Base-by-base conservation (phyloP, 2,113 vertebrate species). In the Macaca nemestrina region DNA sequence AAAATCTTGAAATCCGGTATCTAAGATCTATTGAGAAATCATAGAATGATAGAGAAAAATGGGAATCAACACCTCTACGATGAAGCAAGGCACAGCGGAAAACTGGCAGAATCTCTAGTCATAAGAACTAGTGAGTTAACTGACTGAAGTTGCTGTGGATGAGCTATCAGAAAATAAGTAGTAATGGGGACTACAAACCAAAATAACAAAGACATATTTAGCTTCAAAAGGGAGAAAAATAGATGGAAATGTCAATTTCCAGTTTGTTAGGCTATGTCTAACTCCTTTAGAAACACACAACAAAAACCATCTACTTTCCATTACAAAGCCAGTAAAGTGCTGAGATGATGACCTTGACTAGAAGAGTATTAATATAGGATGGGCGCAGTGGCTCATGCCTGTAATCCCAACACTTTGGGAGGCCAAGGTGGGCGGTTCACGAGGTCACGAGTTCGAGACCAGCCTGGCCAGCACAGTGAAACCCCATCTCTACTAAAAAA, bases 81-180 rank as follows among this genome's bases (percentile, higher is more conserved):
- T 4, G 27, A 12, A 86, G 27, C 7, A 30, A 17, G 55, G 59
- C 13, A 16, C 2, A 59, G 61, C 35, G 20, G 17, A 70, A 61
- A 30, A 32, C n/a, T 13, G 13, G 84, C n/a, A 43, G 64, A 73
- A 20, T 27, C n/a, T 50, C 9, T 25, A 12, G 43, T 14, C 81
- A 27, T 1, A 20, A 93, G 3, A 35, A 79, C 23, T 35, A 13
- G 25, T 27, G 7, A 43, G 59, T 14, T 35, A 35, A 45, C 0
- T 23, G 59, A 35, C 32, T 9, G 3, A n/a, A 5, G 22, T 0
- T 17, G 9, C 35, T 25, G 2, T 0, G 55, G 70, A 22, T 10
- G 32, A 76, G 70, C 23, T 25, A 32, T 20, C n/a, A 45, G 61
- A 67, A 70, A 52, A 22, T 13, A 87, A 10, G 59, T 1, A 55